phyloP scores from a whole-genome alignment of 2,113 vertebrate genomes.

The Eulacestoma nigropectus region DNA sequence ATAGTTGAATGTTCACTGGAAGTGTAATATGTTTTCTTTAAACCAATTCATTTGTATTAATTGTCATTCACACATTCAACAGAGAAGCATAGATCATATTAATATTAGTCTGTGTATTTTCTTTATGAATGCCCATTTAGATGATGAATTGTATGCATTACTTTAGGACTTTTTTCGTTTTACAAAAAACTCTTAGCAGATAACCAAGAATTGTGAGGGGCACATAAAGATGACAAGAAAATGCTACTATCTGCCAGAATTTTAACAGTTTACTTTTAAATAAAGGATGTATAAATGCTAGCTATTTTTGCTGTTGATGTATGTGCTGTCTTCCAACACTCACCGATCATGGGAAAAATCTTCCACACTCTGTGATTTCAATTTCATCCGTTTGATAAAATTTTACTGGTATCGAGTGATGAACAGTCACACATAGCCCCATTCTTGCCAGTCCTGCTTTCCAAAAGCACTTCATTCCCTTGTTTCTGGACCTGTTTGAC shows the following conservation, averaged over 20 bases:
- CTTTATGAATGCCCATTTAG: not conserved
- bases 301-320: not conserved
- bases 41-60: not conserved
- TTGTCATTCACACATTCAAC: not conserved
- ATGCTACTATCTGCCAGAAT: not conserved
- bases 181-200: not conserved
- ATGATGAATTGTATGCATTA: not conserved
- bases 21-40: not conserved
- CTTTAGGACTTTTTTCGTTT: not conserved
- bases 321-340: not conserved
- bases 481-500: not conserved
- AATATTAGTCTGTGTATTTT: not conserved
- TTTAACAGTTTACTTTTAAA: not conserved
- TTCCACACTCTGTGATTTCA: not conserved
- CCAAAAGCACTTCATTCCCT: not conserved
- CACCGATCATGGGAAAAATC: not conserved
- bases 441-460: not conserved
- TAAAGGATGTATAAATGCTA: not conserved
- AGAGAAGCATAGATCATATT: not conserved
- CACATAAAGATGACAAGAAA: not conserved
- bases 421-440: rapidly evolving
- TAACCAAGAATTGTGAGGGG: not conserved
- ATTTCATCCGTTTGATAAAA: not conserved
- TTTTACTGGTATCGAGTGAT: not conserved
- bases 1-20: not conserved